Base-by-base conservation (phyloP, 1,140 invertebrate genomes). In the Tenebrio molitor region DNA sequence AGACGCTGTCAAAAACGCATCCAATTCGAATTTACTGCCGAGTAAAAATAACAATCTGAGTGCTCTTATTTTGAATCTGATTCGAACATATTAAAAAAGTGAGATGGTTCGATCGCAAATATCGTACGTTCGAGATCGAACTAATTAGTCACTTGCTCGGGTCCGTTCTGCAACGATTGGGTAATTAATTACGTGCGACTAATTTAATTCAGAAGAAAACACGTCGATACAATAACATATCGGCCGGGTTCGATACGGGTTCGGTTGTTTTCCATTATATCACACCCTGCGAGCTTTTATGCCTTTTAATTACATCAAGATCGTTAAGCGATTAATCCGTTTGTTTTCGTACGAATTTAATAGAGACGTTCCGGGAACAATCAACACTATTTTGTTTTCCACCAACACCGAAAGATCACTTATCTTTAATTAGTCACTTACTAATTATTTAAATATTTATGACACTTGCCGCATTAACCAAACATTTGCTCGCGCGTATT, bases 141-240 rank as follows among this genome's bases (percentile, higher is more conserved):
- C 19, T 10, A 69, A 69, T 69, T 69, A 69, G 53, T 62, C 29
- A 34, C 21, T 53, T 36, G 67, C 42, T 36, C 53, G 50, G 23
- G 46, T 42, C 34, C 21, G n/a, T 3, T 14, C 44, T 6, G 15
- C 21, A 69, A 69, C 53, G 53, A 69, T 69, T 69, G 53, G 16
- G 41, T 58, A 69, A 69, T 69, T 53, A 69, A 69, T 69, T 69
- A 64, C 23, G 67, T 69, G 50, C 17, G 7, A 53, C 67, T 69
- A 69, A 69, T 69, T 69, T 69, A 69, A 25, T 29, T 4, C 8
- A 29, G 25, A 29, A 29, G 25, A 29, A 29, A 8, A 29, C 25
- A 29, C 8, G 25, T 29, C 25, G 25, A 29, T 29, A 29, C 25
- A 29, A 29, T 29, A 29, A 29, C 25, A 29, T 3, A 29, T 29